Evolutionary conservation across 2,113 vertebrate genomes (phyloP).

Genomic region (Mohoua ochrocephala): DNA sequence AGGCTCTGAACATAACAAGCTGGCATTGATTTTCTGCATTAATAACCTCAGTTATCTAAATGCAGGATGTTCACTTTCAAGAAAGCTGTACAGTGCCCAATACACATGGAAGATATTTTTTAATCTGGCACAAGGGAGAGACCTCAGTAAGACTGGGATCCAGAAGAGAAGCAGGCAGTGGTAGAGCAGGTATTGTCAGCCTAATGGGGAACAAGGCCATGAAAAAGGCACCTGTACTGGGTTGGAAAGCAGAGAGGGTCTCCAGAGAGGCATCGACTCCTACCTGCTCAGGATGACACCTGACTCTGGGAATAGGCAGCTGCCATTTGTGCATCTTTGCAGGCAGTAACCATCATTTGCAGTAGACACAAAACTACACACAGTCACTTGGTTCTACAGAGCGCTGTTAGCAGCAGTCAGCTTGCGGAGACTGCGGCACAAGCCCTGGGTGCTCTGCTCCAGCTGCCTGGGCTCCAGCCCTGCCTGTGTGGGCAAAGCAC

Average conservation of each 20-base stretch:
- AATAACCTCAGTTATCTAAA: neutral
- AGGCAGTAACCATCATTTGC: neutral
- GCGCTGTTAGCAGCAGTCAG: neutral
- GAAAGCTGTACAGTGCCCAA: neutral
- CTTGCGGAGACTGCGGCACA: rapidly evolving
- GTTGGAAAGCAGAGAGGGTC: neutral
- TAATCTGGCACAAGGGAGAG: neutral
- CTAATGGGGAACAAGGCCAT: neutral
- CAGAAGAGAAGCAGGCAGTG: neutral
- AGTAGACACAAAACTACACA: neutral
- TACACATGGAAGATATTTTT: neutral
- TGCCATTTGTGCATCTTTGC: neutral
- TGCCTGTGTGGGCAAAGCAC: neutral
- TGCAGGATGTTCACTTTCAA: neutral
- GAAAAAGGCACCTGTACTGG: neutral
- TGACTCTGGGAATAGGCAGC: neutral
- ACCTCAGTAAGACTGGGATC: neutral
- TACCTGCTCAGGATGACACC: neutral
- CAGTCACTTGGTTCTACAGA: neutral
- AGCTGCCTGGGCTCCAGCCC: neutral
- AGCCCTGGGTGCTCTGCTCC: neutral
- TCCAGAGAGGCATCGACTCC: neutral
- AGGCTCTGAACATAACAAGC: neutral
- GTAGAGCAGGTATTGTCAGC: neutral
- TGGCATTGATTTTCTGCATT: neutral